phyloP scores from a whole-genome alignment of 2,888 invertebrate species.

The Stenodema calcarata region DNA sequence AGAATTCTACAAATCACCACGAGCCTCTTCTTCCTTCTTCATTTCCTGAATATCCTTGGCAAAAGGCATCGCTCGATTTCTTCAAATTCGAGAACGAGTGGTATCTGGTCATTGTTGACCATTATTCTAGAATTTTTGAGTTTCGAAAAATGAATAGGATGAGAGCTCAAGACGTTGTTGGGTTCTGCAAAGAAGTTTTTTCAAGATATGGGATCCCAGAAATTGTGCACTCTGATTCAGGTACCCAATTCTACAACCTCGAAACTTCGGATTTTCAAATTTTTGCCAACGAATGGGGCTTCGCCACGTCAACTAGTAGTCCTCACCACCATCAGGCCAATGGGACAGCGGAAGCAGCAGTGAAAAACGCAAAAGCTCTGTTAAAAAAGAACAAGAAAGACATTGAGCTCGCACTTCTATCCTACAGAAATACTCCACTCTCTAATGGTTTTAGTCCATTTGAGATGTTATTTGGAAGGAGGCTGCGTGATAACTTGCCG shows the following conservation, averaged over 20 bases:
- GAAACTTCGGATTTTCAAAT: slow-evolving; percentile 1
- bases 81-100: slow-evolving; percentile 13
- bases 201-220: slow-evolving; percentile 8
- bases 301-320: background rate
- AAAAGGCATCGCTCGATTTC: slow-evolving; percentile 21
- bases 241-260: slow-evolving; percentile 17
- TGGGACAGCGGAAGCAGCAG: slow-evolving; percentile 20
- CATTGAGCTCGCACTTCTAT: slow-evolving; percentile 4
- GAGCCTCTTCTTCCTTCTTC: slow-evolving; percentile 29
- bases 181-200: background rate
- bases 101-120: slow-evolving; percentile 10
- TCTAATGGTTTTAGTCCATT: slow-evolving; percentile 8
- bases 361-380: slow-evolving; percentile 22
- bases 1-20: slow-evolving; percentile 23
- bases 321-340: slow-evolving; percentile 29
- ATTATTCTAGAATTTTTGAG: slow-evolving; percentile 43
- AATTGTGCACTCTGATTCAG: background rate
- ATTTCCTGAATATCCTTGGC: slow-evolving; percentile 43
- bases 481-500: slow-evolving; percentile 1
- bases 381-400: slow-evolving; percentile 11
- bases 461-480: slow-evolving; percentile 5
- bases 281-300: slow-evolving; percentile 14
- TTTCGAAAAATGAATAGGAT: background rate
- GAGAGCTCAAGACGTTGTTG: slow-evolving; percentile 19
- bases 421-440: slow-evolving; percentile 4